Conservation (phyloP, 2,113 vertebrate genomes). For the Acrocephalus kingi region DNA sequence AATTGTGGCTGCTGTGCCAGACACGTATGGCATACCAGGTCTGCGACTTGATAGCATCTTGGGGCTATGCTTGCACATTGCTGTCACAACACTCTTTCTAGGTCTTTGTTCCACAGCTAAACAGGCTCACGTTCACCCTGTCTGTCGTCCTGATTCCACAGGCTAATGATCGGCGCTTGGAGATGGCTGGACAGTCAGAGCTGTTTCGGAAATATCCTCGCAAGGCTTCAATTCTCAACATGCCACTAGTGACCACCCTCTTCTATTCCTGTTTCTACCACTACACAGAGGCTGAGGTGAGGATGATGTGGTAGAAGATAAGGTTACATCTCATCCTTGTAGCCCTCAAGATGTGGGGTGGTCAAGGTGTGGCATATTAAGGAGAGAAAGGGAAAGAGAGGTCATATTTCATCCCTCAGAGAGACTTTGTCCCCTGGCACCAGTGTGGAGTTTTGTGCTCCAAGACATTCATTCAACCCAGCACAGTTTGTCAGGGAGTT, state of each 20-base stretch:
- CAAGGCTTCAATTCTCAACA: slow-evolving; percentile 91
- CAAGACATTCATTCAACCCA: background rate
- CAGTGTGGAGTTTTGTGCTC: background rate
- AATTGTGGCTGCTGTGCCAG: background rate
- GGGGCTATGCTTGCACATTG: background rate
- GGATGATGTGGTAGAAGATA: background rate
- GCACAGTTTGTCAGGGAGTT: background rate
- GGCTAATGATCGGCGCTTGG: slow-evolving; percentile 84
- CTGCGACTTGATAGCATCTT: background rate
- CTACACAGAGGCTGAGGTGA: slow-evolving; percentile 85
- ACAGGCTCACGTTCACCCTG: background rate
- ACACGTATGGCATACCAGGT: background rate
- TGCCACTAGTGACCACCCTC: slow-evolving; percentile 93
- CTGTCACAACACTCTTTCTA: background rate
- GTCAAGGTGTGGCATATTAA: background rate
- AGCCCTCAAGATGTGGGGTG: background rate
- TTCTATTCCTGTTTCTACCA: slow-evolving; percentile 98
- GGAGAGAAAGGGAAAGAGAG: background rate
- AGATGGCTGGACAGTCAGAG: slow-evolving; percentile 81
- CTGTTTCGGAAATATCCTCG: slow-evolving; percentile 91
- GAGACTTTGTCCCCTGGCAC: background rate
- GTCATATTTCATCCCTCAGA: background rate
- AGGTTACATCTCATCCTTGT: background rate
- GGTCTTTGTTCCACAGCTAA: background rate
- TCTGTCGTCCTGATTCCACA: slow-evolving; percentile 33